Conservation (phyloP, 2,113 vertebrate species). For the Nestor notabilis region DNA sequence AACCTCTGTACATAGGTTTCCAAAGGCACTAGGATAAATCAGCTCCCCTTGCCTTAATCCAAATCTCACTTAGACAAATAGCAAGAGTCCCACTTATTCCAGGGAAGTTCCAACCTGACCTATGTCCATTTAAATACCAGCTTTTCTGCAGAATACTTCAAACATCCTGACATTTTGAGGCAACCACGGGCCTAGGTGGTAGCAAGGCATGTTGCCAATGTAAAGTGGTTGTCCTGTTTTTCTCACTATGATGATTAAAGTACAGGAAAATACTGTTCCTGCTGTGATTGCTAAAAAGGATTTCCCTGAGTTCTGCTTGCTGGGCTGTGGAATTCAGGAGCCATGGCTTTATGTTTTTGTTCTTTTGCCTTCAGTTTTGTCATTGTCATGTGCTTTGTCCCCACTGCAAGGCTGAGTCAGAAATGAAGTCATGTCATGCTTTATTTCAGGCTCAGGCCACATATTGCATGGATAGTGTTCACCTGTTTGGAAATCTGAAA, state of each 20-base stretch:
- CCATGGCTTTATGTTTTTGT: neutral
- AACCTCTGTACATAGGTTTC: neutral
- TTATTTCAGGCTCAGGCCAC: neutral
- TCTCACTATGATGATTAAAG: neutral
- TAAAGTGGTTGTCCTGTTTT: neutral
- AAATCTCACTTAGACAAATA: neutral
- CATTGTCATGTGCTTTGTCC: neutral
- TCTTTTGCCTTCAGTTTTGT: neutral
- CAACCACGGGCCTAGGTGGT: neutral
- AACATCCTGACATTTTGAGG: neutral
- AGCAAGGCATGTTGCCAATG: neutral
- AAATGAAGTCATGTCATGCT: neutral
- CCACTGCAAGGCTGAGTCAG: neutral
- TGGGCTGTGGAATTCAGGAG: neutral
- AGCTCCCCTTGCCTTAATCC: neutral
- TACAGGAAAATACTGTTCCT: neutral
- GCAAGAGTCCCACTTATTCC: neutral
- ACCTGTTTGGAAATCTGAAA: neutral
- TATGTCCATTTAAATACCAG: neutral
- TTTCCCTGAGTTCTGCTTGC: conserved; percentile 3
- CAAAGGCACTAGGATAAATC: neutral
- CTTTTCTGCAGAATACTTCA: neutral
- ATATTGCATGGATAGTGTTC: neutral
- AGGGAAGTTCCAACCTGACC: neutral
- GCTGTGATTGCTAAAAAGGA: neutral